Conservation (phyloP, 2,797 vertebrate species). For the Enteromius radiatus region DNA sequence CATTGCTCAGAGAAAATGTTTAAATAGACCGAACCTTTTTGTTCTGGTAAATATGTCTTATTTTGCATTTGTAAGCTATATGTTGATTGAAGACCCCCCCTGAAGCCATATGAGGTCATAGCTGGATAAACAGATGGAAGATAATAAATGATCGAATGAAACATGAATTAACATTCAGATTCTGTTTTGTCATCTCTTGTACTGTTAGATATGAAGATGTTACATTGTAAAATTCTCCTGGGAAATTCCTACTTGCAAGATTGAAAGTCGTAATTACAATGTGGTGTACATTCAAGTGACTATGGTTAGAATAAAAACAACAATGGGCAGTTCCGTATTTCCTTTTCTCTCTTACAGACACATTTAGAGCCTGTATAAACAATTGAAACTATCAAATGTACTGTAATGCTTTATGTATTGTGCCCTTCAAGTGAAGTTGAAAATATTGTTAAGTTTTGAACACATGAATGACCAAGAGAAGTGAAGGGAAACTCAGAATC, state of each 20-base stretch:
- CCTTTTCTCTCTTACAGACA: neutral
- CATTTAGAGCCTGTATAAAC: neutral
- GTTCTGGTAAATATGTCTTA: conserved; percentile 17
- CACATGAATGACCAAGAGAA: neutral
- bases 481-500: neutral
- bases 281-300: neutral
- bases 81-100: conserved; percentile 4
- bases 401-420: conserved; percentile 6
- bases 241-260: conserved; percentile 11
- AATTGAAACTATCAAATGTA: neutral
- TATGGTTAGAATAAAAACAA: neutral
- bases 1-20: conserved; percentile 33
- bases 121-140: neutral
- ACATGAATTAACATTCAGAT: neutral
- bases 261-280: neutral
- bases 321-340: neutral
- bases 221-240: neutral
- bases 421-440: neutral
- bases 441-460: neutral
- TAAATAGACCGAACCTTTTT: conserved; percentile 41
- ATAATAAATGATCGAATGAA: neutral
- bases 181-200: neutral
- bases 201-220: neutral
- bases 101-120: conserved; percentile 3
- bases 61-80: conserved; percentile 23